Conservation (phyloP, 2,888 invertebrate genomes). For the Lottia scabra region DNA sequence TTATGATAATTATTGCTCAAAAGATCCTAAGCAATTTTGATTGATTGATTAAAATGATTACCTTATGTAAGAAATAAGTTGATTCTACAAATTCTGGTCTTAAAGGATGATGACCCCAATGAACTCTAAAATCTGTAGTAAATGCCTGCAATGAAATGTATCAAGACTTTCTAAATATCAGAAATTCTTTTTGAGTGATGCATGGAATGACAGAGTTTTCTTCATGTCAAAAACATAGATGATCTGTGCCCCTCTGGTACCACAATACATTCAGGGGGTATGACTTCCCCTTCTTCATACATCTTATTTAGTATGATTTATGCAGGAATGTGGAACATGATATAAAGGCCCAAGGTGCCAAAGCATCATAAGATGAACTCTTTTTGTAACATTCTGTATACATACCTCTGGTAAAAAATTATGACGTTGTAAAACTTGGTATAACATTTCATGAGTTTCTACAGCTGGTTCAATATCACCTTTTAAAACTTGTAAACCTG, state of each 20-base stretch:
- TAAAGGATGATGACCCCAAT: slow-evolving; percentile 98
- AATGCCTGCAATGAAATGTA: slow-evolving; percentile 77
- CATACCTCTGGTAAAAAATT: slow-evolving; percentile 91
- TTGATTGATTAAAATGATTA: slow-evolving; percentile 30
- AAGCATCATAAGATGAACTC: too few relatives aligned
- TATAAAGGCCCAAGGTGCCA: too few relatives aligned
- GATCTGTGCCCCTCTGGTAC: too few relatives aligned
- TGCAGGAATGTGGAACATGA: too few relatives aligned
- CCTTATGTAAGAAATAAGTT: slow-evolving; percentile 92
- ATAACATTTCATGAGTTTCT: slow-evolving; percentile 99
- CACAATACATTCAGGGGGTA: too few relatives aligned
- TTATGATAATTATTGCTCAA: too few relatives aligned
- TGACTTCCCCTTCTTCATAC: too few relatives aligned
- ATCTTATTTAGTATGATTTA: too few relatives aligned
- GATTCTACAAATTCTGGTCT: slow-evolving; percentile 98
- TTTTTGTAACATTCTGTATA: too few relatives aligned
- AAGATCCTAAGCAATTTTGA: neutral
- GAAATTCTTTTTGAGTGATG: too few relatives aligned
- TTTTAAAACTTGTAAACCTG: slow-evolving; percentile 88
- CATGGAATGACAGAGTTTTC: too few relatives aligned
- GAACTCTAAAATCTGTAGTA: slow-evolving; percentile 96
- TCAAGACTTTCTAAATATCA: neutral
- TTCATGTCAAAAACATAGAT: too few relatives aligned
- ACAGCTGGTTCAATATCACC: slow-evolving; percentile 97
- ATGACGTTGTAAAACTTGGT: slow-evolving; percentile 97